Evolutionary conservation across 2,113 vertebrate genomes (phyloP), one percentile per base, ranked within the genome.

Genomic region (Nothobranchius furzeri): DNA sequence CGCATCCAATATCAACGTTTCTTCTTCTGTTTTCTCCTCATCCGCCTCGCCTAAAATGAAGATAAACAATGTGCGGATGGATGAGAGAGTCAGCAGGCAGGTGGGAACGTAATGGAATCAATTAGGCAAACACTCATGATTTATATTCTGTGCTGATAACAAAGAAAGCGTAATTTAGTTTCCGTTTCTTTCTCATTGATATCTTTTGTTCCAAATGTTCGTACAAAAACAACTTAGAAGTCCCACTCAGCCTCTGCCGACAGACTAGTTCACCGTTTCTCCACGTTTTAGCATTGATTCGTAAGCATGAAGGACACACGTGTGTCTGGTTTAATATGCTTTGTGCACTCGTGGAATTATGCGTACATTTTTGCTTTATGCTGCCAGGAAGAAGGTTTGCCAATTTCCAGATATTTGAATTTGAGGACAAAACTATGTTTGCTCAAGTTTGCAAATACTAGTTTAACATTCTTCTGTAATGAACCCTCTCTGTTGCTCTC

Each of bases 31-130:
- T 82, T 52, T 56, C n/a, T 48, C 7, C 80, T 79, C 71, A 85
- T 78, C 76, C 70, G 76, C 77, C 72, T 57, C 7, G 63, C 61
- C 67, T 73, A 63, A 87, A 85, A 87, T 83, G 72, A 87, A 88
- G 85, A 89, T 86, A 87, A 86, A 91, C 82, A 84, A 74, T 75
- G 59, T 51, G 49, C 35, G 73, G 74, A 82, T 64, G 72, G 74
- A 84, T 78, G 73, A 83, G 75, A 82, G 78, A 75, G 77, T 83
- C 73, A 30, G 84, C 71, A 77, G 72, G 82, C 85, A 85, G 81
- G 83, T 84, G 81, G 77, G 60, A 68, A 73, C 65, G 62, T 84
- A 89, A 91, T 88, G 78, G 83, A 89, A 88, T 87, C 86, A 89
- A 91, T 91, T 91, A 90, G 75, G 77, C 69, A 79, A 87, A 76